These are phyloP conservation scores for Aporophyla nigra DNA, from an alignment of 2,888 invertebrate species.

Conservation along the genomic window DNA sequence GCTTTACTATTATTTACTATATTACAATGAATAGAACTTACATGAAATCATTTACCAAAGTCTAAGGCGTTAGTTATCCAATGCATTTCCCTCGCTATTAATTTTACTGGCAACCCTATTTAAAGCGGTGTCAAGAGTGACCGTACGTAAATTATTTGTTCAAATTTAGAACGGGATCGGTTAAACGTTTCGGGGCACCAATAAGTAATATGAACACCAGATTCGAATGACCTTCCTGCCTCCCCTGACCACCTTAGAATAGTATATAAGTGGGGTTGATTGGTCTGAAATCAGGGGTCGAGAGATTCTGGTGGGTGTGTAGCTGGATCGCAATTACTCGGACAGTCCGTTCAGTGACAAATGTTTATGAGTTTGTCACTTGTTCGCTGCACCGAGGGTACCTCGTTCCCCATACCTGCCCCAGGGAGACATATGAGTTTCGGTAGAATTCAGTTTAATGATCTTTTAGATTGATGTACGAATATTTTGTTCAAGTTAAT, in stretches of 20 bases:
- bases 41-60: constrained; percentile 17
- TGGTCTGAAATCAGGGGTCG: constrained; percentile 67
- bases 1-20: too few species aligned
- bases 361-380: constrained; percentile 91
- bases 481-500: constrained; percentile 66
- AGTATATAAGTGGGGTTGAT: constrained; percentile 24
- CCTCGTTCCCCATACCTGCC: constrained; percentile 79
- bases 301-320: constrained; percentile 77
- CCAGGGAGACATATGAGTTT: constrained; percentile 77
- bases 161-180: constrained; percentile 90
- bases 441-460: constrained; percentile 81
- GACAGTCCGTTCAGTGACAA: constrained; percentile 88
- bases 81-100: constrained; percentile 27
- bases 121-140: constrained; percentile 84
- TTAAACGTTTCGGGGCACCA: constrained; percentile 90
- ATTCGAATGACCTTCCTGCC: constrained; percentile 68
- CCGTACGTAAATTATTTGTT: constrained; percentile 90
- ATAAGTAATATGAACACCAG: constrained; percentile 85
- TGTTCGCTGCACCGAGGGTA: constrained; percentile 77
- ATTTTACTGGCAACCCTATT: constrained; percentile 75
- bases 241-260: constrained; percentile 12
- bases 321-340: constrained; percentile 85
- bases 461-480: constrained; percentile 79
- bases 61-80: constrained; percentile 18
- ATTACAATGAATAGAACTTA: constrained; percentile 5